Evolutionary conservation across 2,113 vertebrate genomes (phyloP).

Genomic region (Elaphurus davidianus): DNA sequence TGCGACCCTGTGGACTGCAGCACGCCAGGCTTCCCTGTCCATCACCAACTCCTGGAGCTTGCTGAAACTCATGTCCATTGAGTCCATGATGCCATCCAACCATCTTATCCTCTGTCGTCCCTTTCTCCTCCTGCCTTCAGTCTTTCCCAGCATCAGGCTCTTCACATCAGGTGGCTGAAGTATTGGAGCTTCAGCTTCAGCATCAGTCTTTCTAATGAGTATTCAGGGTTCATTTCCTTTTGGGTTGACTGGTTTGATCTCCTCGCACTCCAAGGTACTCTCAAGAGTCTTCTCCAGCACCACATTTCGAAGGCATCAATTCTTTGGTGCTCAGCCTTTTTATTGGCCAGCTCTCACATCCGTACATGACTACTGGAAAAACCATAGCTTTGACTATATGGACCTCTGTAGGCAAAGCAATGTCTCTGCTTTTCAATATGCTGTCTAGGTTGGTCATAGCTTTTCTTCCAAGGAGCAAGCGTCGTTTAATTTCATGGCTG

Average conservation of each 20-base stretch:
- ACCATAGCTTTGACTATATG: background rate
- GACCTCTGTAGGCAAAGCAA: background rate
- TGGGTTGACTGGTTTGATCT: background rate
- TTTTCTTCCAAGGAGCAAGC: background rate
- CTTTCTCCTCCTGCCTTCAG: background rate
- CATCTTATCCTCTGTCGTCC: background rate
- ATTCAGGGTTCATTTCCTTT: background rate
- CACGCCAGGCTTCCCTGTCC: background rate
- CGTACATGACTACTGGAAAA: background rate
- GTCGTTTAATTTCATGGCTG: background rate
- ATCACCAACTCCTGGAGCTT: background rate
- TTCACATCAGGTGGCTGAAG: background rate
- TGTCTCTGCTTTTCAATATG: background rate
- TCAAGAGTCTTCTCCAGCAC: background rate
- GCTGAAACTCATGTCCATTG: background rate
- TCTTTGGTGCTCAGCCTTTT: background rate
- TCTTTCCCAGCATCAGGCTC: background rate
- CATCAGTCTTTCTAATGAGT: background rate
- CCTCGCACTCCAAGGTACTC: background rate
- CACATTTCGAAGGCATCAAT: background rate
- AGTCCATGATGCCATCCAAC: background rate
- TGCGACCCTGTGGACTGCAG: background rate
- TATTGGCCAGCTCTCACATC: background rate
- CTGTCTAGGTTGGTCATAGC: background rate
- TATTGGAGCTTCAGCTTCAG: background rate